Percentiles rank a stretch among this genome's conserved stretches.
Conservation (phyloP, 2,113 vertebrate species). For the Eulemur macaco region DNA sequence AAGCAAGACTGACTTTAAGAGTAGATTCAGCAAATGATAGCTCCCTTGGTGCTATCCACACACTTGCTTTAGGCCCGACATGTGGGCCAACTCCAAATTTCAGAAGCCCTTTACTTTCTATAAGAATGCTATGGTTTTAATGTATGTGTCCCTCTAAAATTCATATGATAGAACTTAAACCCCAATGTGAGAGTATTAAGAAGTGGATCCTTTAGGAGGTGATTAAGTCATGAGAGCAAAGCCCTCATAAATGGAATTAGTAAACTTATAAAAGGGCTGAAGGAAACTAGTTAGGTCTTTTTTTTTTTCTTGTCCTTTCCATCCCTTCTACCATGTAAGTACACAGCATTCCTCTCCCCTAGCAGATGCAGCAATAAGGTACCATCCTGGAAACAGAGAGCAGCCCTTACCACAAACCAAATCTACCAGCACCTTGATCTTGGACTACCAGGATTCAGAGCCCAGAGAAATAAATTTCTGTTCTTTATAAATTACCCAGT, state of each 20-base stretch:
- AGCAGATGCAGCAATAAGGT: background rate
- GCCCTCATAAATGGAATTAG: background rate
- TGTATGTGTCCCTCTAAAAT: background rate
- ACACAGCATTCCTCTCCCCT: background rate
- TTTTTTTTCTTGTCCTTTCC: background rate
- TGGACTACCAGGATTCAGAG: background rate
- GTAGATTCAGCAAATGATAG: background rate
- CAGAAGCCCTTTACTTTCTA: background rate
- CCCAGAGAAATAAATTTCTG: background rate
- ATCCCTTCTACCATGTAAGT: background rate
- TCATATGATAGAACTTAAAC: background rate
- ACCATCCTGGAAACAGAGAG: background rate
- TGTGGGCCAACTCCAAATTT: background rate
- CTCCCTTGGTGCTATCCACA: background rate
- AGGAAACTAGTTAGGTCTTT: background rate
- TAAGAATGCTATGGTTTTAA: background rate
- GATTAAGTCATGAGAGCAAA: background rate
- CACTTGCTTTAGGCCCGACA: background rate
- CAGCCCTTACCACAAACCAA: background rate
- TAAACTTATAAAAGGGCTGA: background rate
- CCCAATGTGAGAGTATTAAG: background rate
- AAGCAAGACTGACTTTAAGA: conserved; percentile 33
- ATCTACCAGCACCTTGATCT: background rate
- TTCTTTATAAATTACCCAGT: background rate
- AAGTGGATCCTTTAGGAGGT: background rate